Percentiles rank a stretch among this genome's conserved stretches.
Conservation (phyloP, 2,113 vertebrate species). For the Silurus asotus region DNA sequence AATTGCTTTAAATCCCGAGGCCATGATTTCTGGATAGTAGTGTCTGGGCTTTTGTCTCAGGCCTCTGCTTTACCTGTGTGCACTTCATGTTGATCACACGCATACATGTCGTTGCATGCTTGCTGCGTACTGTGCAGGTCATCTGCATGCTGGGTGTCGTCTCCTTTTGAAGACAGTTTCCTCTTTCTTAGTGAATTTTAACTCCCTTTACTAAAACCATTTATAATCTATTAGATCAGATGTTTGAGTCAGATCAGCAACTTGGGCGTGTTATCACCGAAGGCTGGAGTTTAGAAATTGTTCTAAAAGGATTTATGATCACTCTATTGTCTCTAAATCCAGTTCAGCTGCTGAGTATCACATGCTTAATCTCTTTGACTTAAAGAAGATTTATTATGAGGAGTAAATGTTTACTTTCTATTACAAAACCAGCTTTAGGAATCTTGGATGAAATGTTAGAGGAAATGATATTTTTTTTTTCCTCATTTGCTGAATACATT, state of each 20-base stretch:
- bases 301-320: background rate
- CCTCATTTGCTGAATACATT: conserved; percentile 7
- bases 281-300: background rate
- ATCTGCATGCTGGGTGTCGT: conserved; percentile 14
- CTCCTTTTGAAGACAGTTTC: background rate
- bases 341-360: background rate
- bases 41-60: conserved; percentile 19
- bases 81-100: background rate
- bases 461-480: background rate
- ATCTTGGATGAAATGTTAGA: background rate
- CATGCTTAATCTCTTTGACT: background rate
- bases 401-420: background rate
- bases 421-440: background rate
- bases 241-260: background rate
- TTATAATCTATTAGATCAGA: background rate
- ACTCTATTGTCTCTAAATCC: background rate
- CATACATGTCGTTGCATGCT: conserved; percentile 16
- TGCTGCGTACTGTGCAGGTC: background rate
- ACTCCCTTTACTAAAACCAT: background rate
- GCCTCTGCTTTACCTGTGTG: conserved; percentile 1
- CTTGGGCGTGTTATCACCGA: background rate
- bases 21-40: conserved; percentile 33
- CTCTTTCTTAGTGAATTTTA: background rate
- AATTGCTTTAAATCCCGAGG: background rate
- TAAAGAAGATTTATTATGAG: background rate